These are phyloP conservation scores for Manis pentadactyla DNA, from an alignment of 2,797 vertebrate genomes.

Conservation along the genomic window DNA sequence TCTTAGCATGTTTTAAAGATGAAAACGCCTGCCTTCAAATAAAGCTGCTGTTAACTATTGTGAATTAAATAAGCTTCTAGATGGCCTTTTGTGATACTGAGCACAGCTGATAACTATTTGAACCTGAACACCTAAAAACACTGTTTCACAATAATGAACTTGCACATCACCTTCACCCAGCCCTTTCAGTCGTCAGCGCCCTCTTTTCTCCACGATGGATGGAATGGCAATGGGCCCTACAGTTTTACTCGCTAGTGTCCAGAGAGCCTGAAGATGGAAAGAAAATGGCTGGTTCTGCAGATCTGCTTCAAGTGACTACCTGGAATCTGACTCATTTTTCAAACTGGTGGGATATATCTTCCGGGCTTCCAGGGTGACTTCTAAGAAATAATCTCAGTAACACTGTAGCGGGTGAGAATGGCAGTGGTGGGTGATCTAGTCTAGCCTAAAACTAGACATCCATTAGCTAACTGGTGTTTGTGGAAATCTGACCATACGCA, in stretches of 20 bases:
- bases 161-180: neutral
- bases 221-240: neutral
- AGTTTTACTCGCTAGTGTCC: neutral
- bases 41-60: neutral
- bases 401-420: neutral
- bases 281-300: neutral
- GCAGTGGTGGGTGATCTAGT: neutral
- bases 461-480: neutral
- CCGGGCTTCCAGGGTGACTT: neutral
- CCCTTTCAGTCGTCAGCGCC: neutral
- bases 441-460: neutral
- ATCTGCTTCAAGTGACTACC: neutral
- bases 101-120: neutral
- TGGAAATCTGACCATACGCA: neutral
- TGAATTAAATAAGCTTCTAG: neutral
- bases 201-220: neutral
- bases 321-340: conserved; percentile 33
- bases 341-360: neutral
- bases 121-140: neutral
- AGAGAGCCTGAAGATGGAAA: neutral
- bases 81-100: neutral
- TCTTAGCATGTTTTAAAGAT: conserved; percentile 1
- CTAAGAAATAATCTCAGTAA: neutral
- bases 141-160: neutral
- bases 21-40: conserved; percentile 30